phyloP scores from a whole-genome alignment of 2,797 vertebrate species.

The Microctenopoma stevenorrisi region DNA sequence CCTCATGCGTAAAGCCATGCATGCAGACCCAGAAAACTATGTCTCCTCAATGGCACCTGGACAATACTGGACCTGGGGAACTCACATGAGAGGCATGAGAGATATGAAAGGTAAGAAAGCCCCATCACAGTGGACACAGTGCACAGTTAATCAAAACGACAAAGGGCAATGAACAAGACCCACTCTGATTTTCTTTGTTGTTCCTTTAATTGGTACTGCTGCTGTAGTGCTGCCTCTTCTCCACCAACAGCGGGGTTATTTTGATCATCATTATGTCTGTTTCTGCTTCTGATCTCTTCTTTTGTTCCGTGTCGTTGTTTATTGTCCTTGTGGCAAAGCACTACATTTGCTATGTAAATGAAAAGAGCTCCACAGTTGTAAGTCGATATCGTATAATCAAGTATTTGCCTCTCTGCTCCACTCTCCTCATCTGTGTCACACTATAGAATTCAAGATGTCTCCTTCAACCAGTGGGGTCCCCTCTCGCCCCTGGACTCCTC shows the following conservation, averaged over 20 bases:
- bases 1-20: slow-evolving; percentile 83
- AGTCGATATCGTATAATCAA: slow-evolving; percentile 39
- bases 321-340: slow-evolving; percentile 1
- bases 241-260: neutral
- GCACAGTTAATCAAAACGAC: neutral
- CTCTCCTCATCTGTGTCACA: slow-evolving; percentile 25
- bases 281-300: slow-evolving; percentile 3
- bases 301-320: slow-evolving; percentile 18
- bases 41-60: slow-evolving; percentile 88
- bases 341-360: slow-evolving; percentile 8
- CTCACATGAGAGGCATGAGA: slow-evolving; percentile 81
- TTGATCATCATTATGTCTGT: neutral
- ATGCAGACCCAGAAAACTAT: slow-evolving; percentile 84
- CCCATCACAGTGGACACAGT: neutral
- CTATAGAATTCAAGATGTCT: slow-evolving; percentile 88
- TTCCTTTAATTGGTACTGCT: neutral
- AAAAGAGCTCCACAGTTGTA: neutral
- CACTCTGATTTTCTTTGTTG: slow-evolving; percentile 6
- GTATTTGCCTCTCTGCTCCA: slow-evolving; percentile 5
- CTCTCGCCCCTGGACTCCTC: slow-evolving; percentile 88
- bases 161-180: neutral
- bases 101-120: slow-evolving; percentile 71
- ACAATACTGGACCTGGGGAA: slow-evolving; percentile 88
- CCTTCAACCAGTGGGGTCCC: slow-evolving; percentile 76
- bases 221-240: neutral